A percentile compares a stretch with the other conserved stretches of the same genome.
phyloP scores from a whole-genome alignment of 53 echinoderm and acorn worm species.

The Glandiceps talaboti region DNA sequence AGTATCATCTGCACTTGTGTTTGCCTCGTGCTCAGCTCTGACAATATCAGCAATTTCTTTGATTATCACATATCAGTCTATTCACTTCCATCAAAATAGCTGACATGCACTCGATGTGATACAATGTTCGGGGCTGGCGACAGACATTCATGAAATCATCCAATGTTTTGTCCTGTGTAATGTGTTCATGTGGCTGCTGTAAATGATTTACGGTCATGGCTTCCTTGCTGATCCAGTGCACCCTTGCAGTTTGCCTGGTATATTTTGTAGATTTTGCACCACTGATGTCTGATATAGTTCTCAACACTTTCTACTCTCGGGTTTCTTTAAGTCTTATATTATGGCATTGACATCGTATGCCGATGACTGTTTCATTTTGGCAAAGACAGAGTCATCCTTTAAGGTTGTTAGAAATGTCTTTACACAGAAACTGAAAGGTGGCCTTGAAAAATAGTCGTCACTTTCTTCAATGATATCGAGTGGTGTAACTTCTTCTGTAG shows the following conservation, averaged over 20 bases:
- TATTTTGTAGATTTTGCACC: neutral
- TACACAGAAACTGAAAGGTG: neutral
- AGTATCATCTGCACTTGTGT: neutral
- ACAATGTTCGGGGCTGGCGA: neutral
- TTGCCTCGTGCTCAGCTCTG: neutral
- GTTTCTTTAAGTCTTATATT: neutral
- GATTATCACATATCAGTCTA: neutral
- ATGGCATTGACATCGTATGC: neutral
- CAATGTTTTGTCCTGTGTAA: neutral
- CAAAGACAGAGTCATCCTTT: neutral
- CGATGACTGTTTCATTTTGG: neutral
- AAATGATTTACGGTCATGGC: neutral
- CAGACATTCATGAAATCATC: neutral
- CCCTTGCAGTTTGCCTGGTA: neutral
- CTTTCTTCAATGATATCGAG: neutral
- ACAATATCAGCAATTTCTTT: neutral
- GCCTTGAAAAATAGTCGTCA: neutral
- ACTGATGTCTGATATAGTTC: neutral
- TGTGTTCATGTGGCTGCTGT: neutral
- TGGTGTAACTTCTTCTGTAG: neutral
- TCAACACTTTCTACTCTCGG: neutral
- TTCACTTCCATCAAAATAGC: neutral
- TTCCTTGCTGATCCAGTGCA: neutral
- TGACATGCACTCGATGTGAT: neutral
- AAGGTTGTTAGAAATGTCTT: neutral